Percentiles rank a stretch among this genome's conserved stretches.
phyloP scores from a whole-genome alignment of 35 echinoderm and acorn worm species.

The Heliocidaris tuberculata region DNA sequence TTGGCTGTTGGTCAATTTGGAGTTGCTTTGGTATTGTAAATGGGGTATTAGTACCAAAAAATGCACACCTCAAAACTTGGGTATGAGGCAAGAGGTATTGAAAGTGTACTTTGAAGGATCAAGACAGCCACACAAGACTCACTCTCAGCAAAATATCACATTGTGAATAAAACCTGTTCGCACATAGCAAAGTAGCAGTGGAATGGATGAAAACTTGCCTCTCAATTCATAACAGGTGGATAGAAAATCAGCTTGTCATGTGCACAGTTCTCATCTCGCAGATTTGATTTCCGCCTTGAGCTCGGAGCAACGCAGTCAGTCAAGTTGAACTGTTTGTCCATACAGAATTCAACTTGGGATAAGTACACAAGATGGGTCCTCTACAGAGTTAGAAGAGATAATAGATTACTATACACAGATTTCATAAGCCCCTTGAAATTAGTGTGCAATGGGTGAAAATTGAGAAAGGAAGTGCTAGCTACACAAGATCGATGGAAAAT shows the following conservation, averaged over 20 bases:
- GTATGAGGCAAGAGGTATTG: not conserved
- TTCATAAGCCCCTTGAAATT: not conserved
- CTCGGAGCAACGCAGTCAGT: not conserved
- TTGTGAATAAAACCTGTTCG: not conserved
- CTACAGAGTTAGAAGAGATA: not conserved
- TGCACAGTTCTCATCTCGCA: not conserved
- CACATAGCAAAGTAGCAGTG: not conserved
- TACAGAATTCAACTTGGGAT: not conserved
- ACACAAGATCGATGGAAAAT: no score
- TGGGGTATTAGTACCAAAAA: no score
- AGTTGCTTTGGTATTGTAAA: no score
- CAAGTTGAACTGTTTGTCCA: not conserved
- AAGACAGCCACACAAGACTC: not conserved
- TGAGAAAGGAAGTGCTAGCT: not conserved
- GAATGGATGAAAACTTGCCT: not conserved
- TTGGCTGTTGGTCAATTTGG: no score
- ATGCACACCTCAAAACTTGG: no score
- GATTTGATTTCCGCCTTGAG: not conserved
- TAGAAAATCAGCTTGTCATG: not conserved
- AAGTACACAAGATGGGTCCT: not conserved
- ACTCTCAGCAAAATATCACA: no score
- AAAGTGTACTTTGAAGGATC: not conserved
- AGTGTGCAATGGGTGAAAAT: not conserved
- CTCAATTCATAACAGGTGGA: not conserved
- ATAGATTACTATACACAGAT: no score